Conservation (phyloP, 2,113 vertebrate genomes). For the Planiliza haematocheilus region DNA sequence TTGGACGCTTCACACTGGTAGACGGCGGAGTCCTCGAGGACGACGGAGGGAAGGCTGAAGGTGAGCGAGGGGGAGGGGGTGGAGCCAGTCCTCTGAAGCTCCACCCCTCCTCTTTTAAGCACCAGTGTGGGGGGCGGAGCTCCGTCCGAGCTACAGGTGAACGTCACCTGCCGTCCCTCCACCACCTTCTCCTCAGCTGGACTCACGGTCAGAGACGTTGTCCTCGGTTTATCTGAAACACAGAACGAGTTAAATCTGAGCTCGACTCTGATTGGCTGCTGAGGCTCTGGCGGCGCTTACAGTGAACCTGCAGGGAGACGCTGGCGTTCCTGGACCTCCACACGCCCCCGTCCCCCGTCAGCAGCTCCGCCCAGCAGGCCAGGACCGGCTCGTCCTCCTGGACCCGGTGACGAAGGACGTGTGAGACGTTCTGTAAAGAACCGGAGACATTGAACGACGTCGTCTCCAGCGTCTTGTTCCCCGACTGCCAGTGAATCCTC, state of each 20-base stretch:
- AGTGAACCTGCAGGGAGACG: conserved; percentile 48
- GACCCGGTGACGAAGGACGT: conserved; percentile 4
- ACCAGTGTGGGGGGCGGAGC: conserved; percentile 63
- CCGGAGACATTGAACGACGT: conserved; percentile 15
- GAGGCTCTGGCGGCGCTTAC: no score
- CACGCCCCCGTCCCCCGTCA: conserved; percentile 10
- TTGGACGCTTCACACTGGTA: conserved; percentile 66
- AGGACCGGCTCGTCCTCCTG: conserved; percentile 19
- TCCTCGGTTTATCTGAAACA: conserved; percentile 75
- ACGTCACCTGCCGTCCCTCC: conserved; percentile 62
- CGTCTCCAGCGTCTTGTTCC: conserved; percentile 7
- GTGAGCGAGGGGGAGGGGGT: conserved; percentile 23
- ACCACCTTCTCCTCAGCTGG: conserved; percentile 66
- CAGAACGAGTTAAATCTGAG: background rate
- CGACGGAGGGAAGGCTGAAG: conserved; percentile 32
- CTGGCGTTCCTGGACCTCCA: conserved; percentile 34
- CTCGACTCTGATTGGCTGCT: no score
- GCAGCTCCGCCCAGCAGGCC: conserved; percentile 54
- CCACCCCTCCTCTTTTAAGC: conserved; percentile 68
- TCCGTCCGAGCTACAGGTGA: conserved; percentile 57
- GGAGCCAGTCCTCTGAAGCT: conserved; percentile 40
- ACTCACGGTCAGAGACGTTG: conserved; percentile 71
- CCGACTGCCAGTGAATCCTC: conserved; percentile 58
- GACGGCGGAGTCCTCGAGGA: conserved; percentile 50
- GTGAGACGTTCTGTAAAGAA: conserved; percentile 53